Conservation (phyloP, 1,140 invertebrate genomes). For the Atopsyche davidsoni region DNA sequence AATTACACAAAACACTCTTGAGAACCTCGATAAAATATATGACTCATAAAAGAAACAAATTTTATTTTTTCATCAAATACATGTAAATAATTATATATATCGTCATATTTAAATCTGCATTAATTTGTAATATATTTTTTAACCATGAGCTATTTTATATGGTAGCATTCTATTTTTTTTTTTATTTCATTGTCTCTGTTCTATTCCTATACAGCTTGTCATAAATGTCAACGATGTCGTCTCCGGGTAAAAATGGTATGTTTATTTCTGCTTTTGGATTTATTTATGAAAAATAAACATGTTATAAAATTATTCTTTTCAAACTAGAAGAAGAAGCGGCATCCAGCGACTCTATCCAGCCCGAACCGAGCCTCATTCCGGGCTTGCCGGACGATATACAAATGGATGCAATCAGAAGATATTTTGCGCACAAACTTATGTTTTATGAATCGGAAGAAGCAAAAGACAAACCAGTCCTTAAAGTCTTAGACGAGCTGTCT, state of each 20-base stretch:
- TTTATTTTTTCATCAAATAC: too few relatives aligned
- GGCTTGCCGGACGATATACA: conserved; percentile 38
- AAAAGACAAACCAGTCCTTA: conserved; percentile 31
- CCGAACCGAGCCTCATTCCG: conserved; percentile 21
- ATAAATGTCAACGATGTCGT: conserved; percentile 21
- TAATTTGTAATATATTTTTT: too few relatives aligned
- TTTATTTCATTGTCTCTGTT: background rate
- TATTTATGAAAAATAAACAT: background rate
- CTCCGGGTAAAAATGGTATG: conserved; percentile 15
- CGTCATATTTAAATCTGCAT: too few relatives aligned
- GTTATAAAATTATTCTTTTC: background rate
- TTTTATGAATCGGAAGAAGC: conserved; percentile 34
- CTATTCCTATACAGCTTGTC: conserved; percentile 17
- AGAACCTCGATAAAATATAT: too few relatives aligned
- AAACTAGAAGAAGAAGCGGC: conserved; percentile 14
- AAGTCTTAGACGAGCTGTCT: conserved; percentile 43
- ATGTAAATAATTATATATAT: background rate
- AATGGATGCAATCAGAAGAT: conserved; percentile 42
- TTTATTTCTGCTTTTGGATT: conserved; percentile 9
- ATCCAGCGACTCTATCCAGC: conserved; percentile 1
- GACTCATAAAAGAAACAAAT: too few relatives aligned
- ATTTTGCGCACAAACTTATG: conserved; percentile 44
- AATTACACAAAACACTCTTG: too few relatives aligned
- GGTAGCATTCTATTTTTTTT: background rate
- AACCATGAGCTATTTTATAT: too few relatives aligned